Base-by-base conservation (phyloP, 2,888 invertebrate genomes). In the Carcina quercana region DNA sequence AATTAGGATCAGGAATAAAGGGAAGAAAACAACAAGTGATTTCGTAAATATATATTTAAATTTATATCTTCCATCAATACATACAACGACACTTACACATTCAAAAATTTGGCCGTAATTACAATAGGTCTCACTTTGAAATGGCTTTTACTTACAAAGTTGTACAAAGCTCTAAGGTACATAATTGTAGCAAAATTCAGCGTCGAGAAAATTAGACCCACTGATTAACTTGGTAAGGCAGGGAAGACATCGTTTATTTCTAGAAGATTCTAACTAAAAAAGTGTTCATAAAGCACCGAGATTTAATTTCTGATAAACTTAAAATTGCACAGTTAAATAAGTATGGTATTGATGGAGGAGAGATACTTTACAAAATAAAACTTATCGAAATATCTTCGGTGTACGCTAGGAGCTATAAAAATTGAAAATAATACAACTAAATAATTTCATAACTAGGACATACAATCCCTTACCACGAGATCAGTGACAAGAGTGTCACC, bases 11-110 rank as follows among this genome's bases (percentile, higher is more conserved):
- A 29, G 7, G 11, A 20, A 47, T 47, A 10, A n/a, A 24, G 10
- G 12, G 53, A 58, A 47, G 59, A 49, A 70, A 67, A 59, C 61
- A 49, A 50, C 50, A 42, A 52, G 37, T 73, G 53, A 72, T 82
- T 80, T 82, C 80, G 82, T 83, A 82, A 83, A 85, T 83, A 85
- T 84, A 85, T 82, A 76, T 82, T 84, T 82, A 80, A 80, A 72
- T 83, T 80, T 80, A 84, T 79, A 82, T 84, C 83, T 79, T 84
- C 83, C 84, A 84, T 84, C 83, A 82, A 84, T 84, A 84, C 84
- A 84, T 84, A 84, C 83, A 82, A 69, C 69, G 69, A 82, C 73
- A 78, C 62, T 67, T 71, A 78, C 51, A 74, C 70, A 72, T 66
- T 67, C 62, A 72, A 71, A 20, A 69, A 68, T 72, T 75, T 75